phyloP scores from a whole-genome alignment of 2,113 vertebrate species.

The Recurvirostra avosetta region DNA sequence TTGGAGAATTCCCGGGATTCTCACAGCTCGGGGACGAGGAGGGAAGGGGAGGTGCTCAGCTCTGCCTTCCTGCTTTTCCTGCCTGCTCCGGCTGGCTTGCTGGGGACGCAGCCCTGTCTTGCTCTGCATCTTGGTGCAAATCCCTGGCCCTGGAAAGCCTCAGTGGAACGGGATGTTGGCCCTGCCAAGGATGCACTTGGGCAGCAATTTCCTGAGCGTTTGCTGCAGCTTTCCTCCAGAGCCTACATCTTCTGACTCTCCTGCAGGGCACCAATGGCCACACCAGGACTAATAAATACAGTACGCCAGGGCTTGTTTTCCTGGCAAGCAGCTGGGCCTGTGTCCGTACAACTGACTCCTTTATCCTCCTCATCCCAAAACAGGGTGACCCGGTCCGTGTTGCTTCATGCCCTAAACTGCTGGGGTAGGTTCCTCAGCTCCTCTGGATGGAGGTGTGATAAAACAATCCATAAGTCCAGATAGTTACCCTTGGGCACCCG shows the following conservation, averaged over 20 bases:
- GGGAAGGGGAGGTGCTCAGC: neutral
- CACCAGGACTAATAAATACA: neutral
- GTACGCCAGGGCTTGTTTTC: neutral
- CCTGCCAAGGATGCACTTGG: neutral
- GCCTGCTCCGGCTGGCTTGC: neutral
- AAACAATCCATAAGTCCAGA: fast-evolving
- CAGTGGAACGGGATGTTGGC: fast-evolving
- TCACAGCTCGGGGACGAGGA: fast-evolving
- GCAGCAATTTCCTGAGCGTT: neutral
- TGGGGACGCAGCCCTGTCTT: neutral
- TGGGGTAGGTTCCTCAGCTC: neutral
- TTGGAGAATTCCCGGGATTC: neutral
- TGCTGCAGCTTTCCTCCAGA: neutral
- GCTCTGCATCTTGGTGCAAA: neutral
- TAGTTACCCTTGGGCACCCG: neutral
- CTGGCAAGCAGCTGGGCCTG: neutral
- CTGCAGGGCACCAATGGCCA: neutral
- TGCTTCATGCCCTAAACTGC: neutral
- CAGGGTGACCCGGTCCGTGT: neutral
- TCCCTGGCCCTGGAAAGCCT: neutral
- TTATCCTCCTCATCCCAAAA: neutral
- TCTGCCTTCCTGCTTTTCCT: neutral
- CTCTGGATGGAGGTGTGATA: neutral
- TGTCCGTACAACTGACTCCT: neutral
- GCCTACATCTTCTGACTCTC: neutral